Conservation (phyloP, 2,888 invertebrate genomes). For the Homarus gammarus region DNA sequence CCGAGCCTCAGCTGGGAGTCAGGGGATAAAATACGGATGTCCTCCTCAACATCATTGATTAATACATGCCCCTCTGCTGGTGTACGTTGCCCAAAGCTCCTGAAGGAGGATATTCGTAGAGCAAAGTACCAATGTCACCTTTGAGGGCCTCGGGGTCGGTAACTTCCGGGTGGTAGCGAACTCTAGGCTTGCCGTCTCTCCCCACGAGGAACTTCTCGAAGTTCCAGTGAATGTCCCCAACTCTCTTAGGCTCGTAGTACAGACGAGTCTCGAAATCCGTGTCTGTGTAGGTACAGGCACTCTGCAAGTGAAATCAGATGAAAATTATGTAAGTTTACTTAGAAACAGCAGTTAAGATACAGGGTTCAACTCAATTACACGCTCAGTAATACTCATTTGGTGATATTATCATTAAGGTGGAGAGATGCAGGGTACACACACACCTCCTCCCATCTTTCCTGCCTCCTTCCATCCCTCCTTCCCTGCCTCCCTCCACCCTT, state of each 20-base stretch:
- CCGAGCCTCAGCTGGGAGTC: background rate
- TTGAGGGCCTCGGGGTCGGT: constrained; percentile 77
- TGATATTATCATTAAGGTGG: too few species aligned
- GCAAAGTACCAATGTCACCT: constrained; percentile 76
- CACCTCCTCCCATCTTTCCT: too few species aligned
- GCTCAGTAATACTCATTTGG: too few species aligned
- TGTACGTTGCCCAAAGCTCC: background rate
- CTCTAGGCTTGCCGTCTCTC: constrained; percentile 77
- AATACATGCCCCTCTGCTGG: background rate
- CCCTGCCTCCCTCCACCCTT: too few species aligned
- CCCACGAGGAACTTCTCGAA: constrained; percentile 80
- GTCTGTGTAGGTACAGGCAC: constrained; percentile 78
- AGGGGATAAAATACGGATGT: background rate
- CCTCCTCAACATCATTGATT: background rate
- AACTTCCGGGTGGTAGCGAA: constrained; percentile 78
- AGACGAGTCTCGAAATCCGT: constrained; percentile 77
- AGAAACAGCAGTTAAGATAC: too few species aligned
- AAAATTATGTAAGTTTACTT: too few species aligned
- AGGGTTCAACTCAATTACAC: too few species aligned
- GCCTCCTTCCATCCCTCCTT: too few species aligned
- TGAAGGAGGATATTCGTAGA: constrained; percentile 38
- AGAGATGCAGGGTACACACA: too few species aligned
- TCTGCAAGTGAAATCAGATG: constrained; percentile 76
- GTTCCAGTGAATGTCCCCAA: constrained; percentile 80
- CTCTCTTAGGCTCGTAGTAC: constrained; percentile 78